Conservation (phyloP, 2,113 vertebrate genomes). For the Mesoclemmys tuberculata region DNA sequence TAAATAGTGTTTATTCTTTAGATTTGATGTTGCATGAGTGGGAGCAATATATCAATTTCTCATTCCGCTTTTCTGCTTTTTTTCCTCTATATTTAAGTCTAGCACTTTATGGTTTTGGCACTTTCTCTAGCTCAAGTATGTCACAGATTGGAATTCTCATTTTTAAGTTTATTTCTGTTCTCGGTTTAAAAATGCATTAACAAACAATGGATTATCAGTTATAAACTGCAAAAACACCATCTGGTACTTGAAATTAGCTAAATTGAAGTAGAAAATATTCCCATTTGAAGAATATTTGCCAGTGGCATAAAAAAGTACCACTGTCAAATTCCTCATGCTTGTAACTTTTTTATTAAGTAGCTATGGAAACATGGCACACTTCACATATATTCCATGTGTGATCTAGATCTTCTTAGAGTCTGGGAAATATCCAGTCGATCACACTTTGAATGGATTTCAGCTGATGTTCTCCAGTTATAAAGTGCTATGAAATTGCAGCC, state of each 20-base stretch:
- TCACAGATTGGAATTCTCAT: constrained; percentile 60
- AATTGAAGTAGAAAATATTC: neutral
- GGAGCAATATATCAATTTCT: rapidly evolving
- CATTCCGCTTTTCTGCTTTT: rapidly evolving
- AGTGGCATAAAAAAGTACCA: neutral
- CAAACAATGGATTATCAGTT: constrained; percentile 82
- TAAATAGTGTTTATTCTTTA: neutral
- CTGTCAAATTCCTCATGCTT: neutral
- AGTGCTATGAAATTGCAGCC: rapidly evolving
- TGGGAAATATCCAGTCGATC: neutral
- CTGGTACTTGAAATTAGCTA: constrained; percentile 73
- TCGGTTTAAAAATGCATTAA: constrained; percentile 74
- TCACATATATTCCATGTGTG: constrained; percentile 60
- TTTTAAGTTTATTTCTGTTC: constrained; percentile 67
- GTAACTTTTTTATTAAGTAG: constrained; percentile 61
- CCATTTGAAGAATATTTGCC: constrained; percentile 18
- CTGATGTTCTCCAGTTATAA: rapidly evolving
- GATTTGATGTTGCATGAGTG: rapidly evolving
- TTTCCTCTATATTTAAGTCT: rapidly evolving
- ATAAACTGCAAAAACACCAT: constrained; percentile 81
- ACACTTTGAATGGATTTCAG: neutral
- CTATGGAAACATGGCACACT: constrained; percentile 38
- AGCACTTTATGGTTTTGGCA: constrained; percentile 4
- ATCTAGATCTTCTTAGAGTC: neutral
- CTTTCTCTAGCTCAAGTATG: constrained; percentile 22